Evolutionary conservation across 2,113 vertebrate species (phyloP), one percentile per base, ranked within the genome.

Genomic region (Sapajus apella): DNA sequence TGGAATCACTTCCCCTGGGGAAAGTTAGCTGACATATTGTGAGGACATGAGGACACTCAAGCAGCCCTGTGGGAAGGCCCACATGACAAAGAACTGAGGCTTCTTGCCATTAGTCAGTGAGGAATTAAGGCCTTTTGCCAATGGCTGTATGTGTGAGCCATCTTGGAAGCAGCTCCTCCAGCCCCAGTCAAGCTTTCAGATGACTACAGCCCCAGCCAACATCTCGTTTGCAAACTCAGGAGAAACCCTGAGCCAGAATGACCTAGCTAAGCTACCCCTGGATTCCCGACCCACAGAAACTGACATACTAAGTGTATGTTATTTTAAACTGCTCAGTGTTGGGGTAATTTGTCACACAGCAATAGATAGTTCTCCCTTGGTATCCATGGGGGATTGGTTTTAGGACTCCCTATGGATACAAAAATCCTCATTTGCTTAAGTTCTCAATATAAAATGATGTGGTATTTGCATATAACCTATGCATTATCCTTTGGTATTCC

Each of bases 241-340:
- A 86, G 82, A 84, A 32, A 91, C n/a, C 72, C 55, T 66, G 87
- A 94, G 35, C 75, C 70, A 47, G 84, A 88, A 70, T 52, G 52
- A 66, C 27, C 64, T 21, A 52, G 37, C 18, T 25, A 37, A 81
- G 32, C 37, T 25, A 35, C 5, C 89, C 85, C 21, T 95, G 84
- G 87, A 80, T 87, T 92, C 81, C 85, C 32, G 64, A 85, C n/a
- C 8, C 27, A 86, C 8, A 91, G 76, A 77, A 84, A 75, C 18
- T 18, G 61, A 96, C 27, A 70, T 52, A 45, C 84, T n/a, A 70
- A 50, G 43, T 61, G 40, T 64, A 68, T 56, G 21, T 37, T 70
- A 87, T n/a, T 95, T 97, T 76, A 84, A 94, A 20, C 45, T 75
- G 21, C 45, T 87, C 13, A 55, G 8, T 91, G 52, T 87, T 92